These are phyloP conservation scores for Branchellion lobata DNA, from an alignment of 2,888 invertebrate species.

Conservation along the genomic window DNA sequence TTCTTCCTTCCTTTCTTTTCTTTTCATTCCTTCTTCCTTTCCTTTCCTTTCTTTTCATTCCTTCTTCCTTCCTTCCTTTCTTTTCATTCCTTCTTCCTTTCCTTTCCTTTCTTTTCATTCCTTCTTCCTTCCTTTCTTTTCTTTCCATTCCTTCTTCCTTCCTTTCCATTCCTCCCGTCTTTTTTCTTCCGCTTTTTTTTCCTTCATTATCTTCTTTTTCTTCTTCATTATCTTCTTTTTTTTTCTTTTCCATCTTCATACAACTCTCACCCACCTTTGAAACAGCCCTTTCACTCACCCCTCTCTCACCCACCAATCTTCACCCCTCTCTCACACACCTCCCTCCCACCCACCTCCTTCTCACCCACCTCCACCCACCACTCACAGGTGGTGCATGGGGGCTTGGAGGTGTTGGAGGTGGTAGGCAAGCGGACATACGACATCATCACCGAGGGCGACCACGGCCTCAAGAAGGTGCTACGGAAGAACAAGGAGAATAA, in stretches of 20 bases:
- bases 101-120: too few species aligned
- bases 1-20: not conserved
- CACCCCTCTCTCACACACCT: not conserved
- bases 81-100: not conserved
- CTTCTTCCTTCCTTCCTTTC: too few species aligned
- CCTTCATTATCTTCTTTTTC: too few species aligned
- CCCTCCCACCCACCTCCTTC: too few species aligned
- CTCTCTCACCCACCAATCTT: not conserved
- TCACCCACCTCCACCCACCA: not conserved
- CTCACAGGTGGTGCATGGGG: slow-evolving; percentile 49
- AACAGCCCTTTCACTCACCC: not conserved
- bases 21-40: not conserved
- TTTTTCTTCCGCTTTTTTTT: too few species aligned
- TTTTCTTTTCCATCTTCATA: too few species aligned
- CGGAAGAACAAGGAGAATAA: slow-evolving; percentile 59
- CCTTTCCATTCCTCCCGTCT: too few species aligned
- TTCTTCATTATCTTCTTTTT: too few species aligned
- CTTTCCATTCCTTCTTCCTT: too few species aligned
- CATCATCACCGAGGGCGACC: slow-evolving; percentile 86
- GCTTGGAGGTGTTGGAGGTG: slow-evolving; percentile 79
- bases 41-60: not conserved
- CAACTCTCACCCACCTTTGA: not conserved
- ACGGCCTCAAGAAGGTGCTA: slow-evolving; percentile 78
- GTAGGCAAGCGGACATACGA: slow-evolving; percentile 94
- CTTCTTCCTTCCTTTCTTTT: too few species aligned